Evolutionary conservation across 1,140 invertebrate genomes (phyloP).

Genomic region (Frieseomelitta varia): DNA sequence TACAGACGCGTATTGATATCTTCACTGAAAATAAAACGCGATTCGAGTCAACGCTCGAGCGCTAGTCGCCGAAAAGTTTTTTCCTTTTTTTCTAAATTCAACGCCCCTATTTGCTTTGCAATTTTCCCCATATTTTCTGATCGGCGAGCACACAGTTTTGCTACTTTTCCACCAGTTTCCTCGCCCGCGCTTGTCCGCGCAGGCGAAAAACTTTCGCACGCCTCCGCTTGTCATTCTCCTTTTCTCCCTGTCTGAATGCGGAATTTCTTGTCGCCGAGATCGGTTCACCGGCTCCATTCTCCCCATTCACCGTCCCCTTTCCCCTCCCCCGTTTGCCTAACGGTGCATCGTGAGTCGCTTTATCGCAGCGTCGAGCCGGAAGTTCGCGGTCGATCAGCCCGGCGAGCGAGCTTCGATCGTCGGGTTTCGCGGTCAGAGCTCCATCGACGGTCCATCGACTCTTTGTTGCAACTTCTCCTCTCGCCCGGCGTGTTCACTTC

Average conservation of each 20-base stretch:
- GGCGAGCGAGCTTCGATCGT: neutral
- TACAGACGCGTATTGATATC: neutral
- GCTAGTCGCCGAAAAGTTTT: neutral
- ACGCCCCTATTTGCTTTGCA: constrained; percentile 1
- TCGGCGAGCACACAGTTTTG: neutral
- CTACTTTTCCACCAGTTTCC: neutral
- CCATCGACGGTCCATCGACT: neutral
- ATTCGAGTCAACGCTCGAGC: neutral
- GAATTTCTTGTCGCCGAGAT: neutral
- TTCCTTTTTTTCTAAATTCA: neutral
- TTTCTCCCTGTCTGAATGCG: constrained; percentile 2
- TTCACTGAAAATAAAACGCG: neutral
- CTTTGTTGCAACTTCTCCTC: constrained; percentile 16
- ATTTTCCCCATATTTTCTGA: neutral
- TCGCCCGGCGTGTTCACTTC: neutral
- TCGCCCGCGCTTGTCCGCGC: neutral
- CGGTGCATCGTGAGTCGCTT: neutral
- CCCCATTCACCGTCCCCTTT: neutral
- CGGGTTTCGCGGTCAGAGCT: neutral
- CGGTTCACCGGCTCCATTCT: constrained; percentile 22
- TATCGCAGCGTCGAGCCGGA: constrained; percentile 16
- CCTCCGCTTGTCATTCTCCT: neutral
- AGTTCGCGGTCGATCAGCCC: constrained; percentile 11
- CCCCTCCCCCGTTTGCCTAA: neutral
- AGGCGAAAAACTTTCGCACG: neutral